These are phyloP conservation scores for Myopa testacea DNA, from an alignment of 2,888 invertebrate genomes.

Conservation along the genomic window DNA sequence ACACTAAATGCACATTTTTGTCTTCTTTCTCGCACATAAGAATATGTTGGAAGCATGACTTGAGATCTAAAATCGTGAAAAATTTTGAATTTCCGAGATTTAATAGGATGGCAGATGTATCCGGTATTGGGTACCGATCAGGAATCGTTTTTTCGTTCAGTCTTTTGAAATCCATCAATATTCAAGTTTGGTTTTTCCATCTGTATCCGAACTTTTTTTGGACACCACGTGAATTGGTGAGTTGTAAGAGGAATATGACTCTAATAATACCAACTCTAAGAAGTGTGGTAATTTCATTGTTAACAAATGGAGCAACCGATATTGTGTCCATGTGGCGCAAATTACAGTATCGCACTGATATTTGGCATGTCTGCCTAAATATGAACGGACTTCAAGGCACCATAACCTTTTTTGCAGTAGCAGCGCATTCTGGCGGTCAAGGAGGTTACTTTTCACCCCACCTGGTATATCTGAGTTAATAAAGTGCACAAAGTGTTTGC, in stretches of 20 bases:
- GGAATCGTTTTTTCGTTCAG: slow-evolving; percentile 41
- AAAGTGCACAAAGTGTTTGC: slow-evolving; percentile 39
- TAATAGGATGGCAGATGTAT: slow-evolving; percentile 36
- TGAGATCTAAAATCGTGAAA: slow-evolving; percentile 41
- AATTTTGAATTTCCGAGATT: no score
- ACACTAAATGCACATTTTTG: slow-evolving; percentile 32
- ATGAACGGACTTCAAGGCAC: slow-evolving; percentile 30
- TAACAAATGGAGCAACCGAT: slow-evolving; percentile 40
- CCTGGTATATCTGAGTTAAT: slow-evolving; percentile 37
- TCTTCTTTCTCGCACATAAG: slow-evolving; percentile 16
- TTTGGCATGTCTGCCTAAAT: slow-evolving; percentile 31
- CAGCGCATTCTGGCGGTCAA: no score
- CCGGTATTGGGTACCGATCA: slow-evolving; percentile 42
- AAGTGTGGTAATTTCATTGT: slow-evolving; percentile 40
- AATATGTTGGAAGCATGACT: slow-evolving; percentile 46
- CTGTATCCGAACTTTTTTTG: slow-evolving; percentile 38
- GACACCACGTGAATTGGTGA: slow-evolving; percentile 39
- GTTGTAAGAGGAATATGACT: slow-evolving; percentile 40
- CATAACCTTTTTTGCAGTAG: no score
- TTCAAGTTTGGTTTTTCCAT: slow-evolving; percentile 38
- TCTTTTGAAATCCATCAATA: slow-evolving; percentile 43
- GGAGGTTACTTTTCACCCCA: no score
- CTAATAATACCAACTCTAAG: slow-evolving; percentile 40
- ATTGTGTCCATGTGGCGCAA: slow-evolving; percentile 39
- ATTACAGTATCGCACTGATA: slow-evolving; percentile 39